Conservation (phyloP, 2,113 vertebrate species). For the Campylomormyrus tamandua region DNA sequence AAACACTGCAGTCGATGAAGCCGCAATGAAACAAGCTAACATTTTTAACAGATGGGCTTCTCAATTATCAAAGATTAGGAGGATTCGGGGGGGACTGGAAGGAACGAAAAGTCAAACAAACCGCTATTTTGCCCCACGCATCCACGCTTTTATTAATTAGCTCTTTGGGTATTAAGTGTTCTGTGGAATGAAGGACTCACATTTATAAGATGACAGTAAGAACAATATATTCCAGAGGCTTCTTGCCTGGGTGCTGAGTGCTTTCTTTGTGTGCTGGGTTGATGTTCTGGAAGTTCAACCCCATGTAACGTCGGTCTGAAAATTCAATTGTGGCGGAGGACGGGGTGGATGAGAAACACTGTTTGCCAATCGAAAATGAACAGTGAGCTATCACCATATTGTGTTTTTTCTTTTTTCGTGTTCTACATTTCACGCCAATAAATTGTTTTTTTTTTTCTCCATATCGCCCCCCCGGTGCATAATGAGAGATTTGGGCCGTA, state of each 20-base stretch:
- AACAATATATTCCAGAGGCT: background rate
- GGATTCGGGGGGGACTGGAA: background rate
- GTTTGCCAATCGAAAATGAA: conserved; percentile 1
- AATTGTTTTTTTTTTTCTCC: background rate
- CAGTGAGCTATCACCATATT: conserved; percentile 10
- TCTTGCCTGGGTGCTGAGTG: background rate
- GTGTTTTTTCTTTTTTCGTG: background rate
- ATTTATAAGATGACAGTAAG: background rate
- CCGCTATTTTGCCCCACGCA: background rate
- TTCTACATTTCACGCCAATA: background rate
- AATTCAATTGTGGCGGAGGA: background rate
- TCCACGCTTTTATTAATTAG: conserved; percentile 2
- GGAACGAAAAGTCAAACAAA: background rate
- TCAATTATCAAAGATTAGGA: conserved; percentile 11
- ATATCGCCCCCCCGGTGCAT: background rate
- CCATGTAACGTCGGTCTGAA: background rate
- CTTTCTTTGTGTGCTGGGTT: background rate
- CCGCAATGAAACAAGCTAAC: conserved; percentile 8
- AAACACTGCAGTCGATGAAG: background rate
- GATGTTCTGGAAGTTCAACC: background rate
- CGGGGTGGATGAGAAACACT: background rate
- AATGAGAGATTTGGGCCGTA: background rate
- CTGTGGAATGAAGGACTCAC: background rate
- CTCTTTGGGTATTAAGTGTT: background rate
- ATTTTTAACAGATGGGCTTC: conserved; percentile 14